Evolutionary conservation across 2,797 vertebrate species (phyloP), one percentile per base, ranked within the genome.

Genomic region (Percopsis omiscomaycus): DNA sequence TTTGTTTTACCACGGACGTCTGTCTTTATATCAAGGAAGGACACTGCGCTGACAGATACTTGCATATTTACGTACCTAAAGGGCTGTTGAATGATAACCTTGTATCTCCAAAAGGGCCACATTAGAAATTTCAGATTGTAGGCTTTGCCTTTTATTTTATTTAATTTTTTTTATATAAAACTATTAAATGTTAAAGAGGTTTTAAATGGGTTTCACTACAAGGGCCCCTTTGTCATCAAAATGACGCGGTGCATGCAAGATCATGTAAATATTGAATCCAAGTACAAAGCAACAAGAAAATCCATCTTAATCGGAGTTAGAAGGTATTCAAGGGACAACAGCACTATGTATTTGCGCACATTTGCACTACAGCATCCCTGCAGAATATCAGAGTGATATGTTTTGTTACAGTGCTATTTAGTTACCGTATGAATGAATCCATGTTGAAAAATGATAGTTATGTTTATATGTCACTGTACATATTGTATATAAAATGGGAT

Each of bases 401-500:
- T 89, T 84, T 88, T 84, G 74, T 84, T 82, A 74, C 83, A 81
- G 78, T 86, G 84, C 80, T 86, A 83, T 85, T 86, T 82, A 79
- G 79, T 84, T 84, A 85, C 71, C 68, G 83, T 82, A 69, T 87
- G 84, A 90, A 81, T 84, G 82, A 87, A 82, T 85, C 78, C 80
- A 85, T 86, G 86, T 83, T 83, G 86, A 75, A 83, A 84, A 88
- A 86, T 82, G 70, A 72, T 85, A 84, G 88, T 88, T 89, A 73
- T 80, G 88, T 92, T 90, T 89, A 91, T 90, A 86, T 81, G 77
- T 80, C 80, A 75, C 65, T 93, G 89, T 93, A 92, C 75, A 92
- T 93, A 92, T 77, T 93, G 91, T 93, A 93, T 84, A 93, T 93
- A 93, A 92, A 92, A 92, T 89, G 91, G 91, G 88, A 92, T 91